These are phyloP conservation scores for Parasteatoda tepidariorum DNA, from an alignment of 1,140 invertebrate species.

Conservation along the genomic window DNA sequence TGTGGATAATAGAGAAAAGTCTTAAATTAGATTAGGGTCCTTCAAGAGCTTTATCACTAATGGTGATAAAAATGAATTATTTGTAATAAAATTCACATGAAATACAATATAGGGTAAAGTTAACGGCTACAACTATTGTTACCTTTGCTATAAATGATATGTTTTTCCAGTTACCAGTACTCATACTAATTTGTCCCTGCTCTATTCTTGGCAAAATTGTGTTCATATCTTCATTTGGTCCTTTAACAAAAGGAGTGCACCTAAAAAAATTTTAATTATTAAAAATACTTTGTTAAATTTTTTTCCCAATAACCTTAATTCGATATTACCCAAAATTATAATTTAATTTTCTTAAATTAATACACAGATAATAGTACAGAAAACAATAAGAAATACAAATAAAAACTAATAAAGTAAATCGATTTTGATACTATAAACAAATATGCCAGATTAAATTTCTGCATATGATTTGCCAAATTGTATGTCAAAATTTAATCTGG, in stretches of 20 bases:
- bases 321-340: neutral
- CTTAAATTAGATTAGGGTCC: too few relatives aligned
- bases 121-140: too few relatives aligned
- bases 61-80: too few relatives aligned
- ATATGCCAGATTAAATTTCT: neutral
- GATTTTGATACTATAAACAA: neutral
- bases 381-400: neutral
- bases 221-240: slow-evolving; percentile 88
- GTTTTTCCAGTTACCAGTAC: slow-evolving; percentile 78
- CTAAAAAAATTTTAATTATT: slow-evolving; percentile 69
- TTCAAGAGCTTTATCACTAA: too few relatives aligned
- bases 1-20: too few relatives aligned
- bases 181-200: slow-evolving; percentile 85
- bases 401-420: neutral
- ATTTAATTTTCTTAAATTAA: neutral
- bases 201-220: slow-evolving; percentile 92
- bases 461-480: too few relatives aligned
- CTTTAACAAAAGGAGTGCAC: slow-evolving; percentile 94
- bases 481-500: too few relatives aligned
- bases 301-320: neutral
- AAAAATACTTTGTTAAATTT: neutral
- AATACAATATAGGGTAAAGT: too few relatives aligned
- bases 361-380: neutral
- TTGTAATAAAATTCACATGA: too few relatives aligned
- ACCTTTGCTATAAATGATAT: slow-evolving; percentile 87